Evolutionary conservation across 2,888 invertebrate genomes (phyloP), one percentile per base, ranked within the genome.

Genomic region (Stenurella melanura): DNA sequence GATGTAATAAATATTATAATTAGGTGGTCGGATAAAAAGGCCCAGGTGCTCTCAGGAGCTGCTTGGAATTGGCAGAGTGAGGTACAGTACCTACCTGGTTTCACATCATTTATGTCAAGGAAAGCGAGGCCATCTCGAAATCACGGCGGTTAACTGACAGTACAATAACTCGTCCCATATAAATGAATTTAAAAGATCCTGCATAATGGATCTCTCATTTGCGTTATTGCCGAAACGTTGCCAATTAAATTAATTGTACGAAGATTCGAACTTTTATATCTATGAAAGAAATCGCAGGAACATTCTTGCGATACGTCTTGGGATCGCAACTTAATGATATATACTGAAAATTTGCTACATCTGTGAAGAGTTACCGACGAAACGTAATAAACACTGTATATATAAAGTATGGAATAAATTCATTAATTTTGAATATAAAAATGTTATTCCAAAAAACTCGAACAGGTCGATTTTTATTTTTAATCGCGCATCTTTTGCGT

Each of bases 91-190:
- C 80, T 79, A 76, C 80, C 79, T 42, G 78, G 57, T 26, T 69
- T 73, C 78, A 68, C 78, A 76, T 81, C 75, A 78, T 79, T 81
- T 81, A 81, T 68, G 79, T 78, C 78, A 81, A 67, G 15, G 66
- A 21, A 69, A 73, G 75, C 66, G 72, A 72, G 61, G 73, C 77
- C 60, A 74, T 75, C 71, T 75, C 78, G 68, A 78, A 78, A 76
- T 79, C 79, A 73, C 74, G 77, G 76, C 80, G 73, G 79, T 76
- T 79, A 76, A 79, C 77, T 70, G 81, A 78, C 81, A 81, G 69
- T 42, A 81, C 81, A 81, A 81, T 81, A 81, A 81, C 78, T 81
- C 76, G 68, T 69, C 42, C 30, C 19, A 17, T n/a, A 34, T 60
- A 64, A 73, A 19, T 73, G 42, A 58, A 50, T 69, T 26, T 15